These are phyloP conservation scores for Gisinianus flammeolus DNA, from an alignment of 2,888 invertebrate genomes.

Conservation along the genomic window DNA sequence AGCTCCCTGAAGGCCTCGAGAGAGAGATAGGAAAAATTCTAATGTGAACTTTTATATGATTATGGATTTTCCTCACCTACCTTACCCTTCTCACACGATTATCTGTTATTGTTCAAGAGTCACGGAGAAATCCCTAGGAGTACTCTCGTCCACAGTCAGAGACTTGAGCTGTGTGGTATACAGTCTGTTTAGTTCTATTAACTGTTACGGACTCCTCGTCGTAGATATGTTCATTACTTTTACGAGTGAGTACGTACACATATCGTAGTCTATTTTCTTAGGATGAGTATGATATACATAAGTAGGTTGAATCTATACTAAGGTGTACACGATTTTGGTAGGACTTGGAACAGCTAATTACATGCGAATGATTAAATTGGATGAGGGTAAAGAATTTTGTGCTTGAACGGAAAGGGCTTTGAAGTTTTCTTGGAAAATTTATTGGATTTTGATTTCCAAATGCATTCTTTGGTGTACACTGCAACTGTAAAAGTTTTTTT, in stretches of 20 bases:
- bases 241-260: neutral
- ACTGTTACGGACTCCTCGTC: neutral
- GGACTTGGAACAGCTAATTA: neutral
- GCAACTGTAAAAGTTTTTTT: too few species aligned
- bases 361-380: neutral
- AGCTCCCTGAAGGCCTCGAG: constrained; percentile 53
- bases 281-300: neutral
- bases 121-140: constrained; percentile 16
- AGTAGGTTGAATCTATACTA: neutral
- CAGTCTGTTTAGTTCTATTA: neutral
- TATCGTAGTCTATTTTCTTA: neutral
- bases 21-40: constrained; percentile 39
- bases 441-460: neutral
- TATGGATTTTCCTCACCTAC: constrained; percentile 36
- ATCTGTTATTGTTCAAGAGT: constrained; percentile 25
- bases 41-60: constrained; percentile 38
- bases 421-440: neutral
- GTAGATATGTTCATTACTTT: neutral
- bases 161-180: neutral
- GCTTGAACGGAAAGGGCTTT: neutral
- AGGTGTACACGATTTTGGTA: neutral
- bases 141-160: neutral
- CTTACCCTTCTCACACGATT: constrained; percentile 32
- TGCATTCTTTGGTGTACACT: too few species aligned
- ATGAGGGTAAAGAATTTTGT: neutral